Conservation (phyloP, 35 echinoderm and acorn worm species). For the Strongylocentrotus purpuratus region DNA sequence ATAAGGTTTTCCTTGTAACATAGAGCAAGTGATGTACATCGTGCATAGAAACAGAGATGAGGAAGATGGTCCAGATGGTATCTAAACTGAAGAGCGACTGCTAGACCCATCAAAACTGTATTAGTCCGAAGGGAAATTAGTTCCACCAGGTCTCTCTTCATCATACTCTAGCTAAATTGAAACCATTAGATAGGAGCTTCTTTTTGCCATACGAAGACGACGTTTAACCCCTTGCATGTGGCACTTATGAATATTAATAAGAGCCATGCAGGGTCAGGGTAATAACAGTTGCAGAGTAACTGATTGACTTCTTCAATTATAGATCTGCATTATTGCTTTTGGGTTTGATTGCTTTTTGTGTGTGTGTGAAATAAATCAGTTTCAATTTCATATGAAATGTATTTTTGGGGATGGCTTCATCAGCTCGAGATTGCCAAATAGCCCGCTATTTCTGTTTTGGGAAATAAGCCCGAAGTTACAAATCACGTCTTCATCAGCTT, state of each 20-base stretch:
- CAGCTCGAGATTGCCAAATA: too few relatives aligned
- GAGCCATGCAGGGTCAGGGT: not conserved
- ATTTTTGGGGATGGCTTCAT: too few relatives aligned
- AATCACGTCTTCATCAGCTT: too few relatives aligned
- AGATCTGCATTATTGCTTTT: not conserved
- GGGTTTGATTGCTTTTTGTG: not conserved
- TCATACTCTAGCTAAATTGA: not conserved
- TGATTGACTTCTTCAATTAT: not conserved
- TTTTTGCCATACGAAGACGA: not conserved
- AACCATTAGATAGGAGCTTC: not conserved
- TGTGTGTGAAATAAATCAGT: too few relatives aligned
- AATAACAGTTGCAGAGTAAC: not conserved
- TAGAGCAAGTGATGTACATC: not conserved
- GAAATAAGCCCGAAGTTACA: too few relatives aligned
- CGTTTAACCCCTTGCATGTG: not conserved
- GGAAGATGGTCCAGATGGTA: not conserved
- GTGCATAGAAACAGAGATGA: not conserved
- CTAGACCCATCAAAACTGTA: not conserved
- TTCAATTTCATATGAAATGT: too few relatives aligned
- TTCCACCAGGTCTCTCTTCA: not conserved
- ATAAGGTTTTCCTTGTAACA: too few relatives aligned
- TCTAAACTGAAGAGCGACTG: not conserved
- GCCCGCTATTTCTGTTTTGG: too few relatives aligned
- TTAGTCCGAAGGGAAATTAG: conserved; percentile 3
- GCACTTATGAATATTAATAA: not conserved